These are phyloP conservation scores for Ophion ventricosus DNA, from an alignment of 2,888 invertebrate genomes.

Conservation along the genomic window DNA sequence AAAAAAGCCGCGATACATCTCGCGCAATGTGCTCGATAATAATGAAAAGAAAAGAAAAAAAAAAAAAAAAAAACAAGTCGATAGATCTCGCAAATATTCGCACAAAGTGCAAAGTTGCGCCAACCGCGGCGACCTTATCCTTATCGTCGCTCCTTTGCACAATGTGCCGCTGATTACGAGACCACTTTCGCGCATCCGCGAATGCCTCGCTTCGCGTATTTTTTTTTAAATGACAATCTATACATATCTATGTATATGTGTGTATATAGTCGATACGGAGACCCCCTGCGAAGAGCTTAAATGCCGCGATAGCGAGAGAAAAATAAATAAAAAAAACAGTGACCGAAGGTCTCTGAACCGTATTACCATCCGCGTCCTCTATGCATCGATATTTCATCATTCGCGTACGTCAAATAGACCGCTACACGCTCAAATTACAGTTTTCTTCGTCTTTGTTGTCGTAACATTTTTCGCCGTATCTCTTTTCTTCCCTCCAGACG, in stretches of 20 bases:
- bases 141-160: slow-evolving; percentile 40
- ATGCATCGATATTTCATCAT: slow-evolving; percentile 7
- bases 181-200: not conserved
- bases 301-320: not conserved
- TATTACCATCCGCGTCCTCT: not conserved
- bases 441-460: not conserved
- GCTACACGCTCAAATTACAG: not conserved
- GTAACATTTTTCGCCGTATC: not conserved
- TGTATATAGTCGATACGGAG: not conserved
- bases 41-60: not conserved
- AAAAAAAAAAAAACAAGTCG: not conserved
- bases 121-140: slow-evolving; percentile 1
- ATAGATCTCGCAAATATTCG: slow-evolving; percentile 11
- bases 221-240: not conserved
- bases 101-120: slow-evolving; percentile 41
- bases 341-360: slow-evolving; percentile 1
- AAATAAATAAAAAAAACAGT: not conserved
- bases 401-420: not conserved
- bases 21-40: not conserved
- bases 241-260: no score
- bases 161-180: slow-evolving; percentile 18
- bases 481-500: not conserved
- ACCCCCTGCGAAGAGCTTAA: slow-evolving; percentile 5
- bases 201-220: slow-evolving; percentile 4
- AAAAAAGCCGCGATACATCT: not conserved